Evolutionary conservation across 1,140 invertebrate species (phyloP), one percentile per base, ranked within the genome.

Genomic region (Drosophila nebulosa): DNA sequence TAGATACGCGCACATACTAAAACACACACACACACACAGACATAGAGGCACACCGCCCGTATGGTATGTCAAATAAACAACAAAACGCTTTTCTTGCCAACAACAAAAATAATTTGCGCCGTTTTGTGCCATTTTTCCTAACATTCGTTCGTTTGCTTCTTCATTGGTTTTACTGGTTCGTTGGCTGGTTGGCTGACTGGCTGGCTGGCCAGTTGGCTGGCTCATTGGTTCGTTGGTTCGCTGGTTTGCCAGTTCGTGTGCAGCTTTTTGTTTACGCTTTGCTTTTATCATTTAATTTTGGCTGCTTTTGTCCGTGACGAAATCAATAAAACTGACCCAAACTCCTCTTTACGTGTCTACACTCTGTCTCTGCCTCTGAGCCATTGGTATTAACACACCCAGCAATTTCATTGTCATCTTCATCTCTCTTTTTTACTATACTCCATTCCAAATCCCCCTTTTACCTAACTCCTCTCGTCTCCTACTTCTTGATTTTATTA

Each of bases 241-340:
- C 46, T 52, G 27, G 21, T 36, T 14, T 53, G 39, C 9, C 50
- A 27, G 18, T 50, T 52, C 32, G 56, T 57, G 64, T 46, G 21
- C 12, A 26, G 22, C 36, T 30, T 78, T 78, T 57, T 79, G 70
- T 83, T 78, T 66, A 53, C 58, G 46, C 59, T 60, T 51, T 58
- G 69, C 70, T 78, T 81, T 78, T 69, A 78, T 85, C 81, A 81
- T 81, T 81, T 86, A 88, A 85, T 85, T 85, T 85, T 74, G 74
- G 72, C 57, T 58, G 51, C 69, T 76, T 80, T 60, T 77, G 62
- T 52, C 12, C 36, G 30, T 60, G 22, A 56, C 69, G 65, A 64
- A 81, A 85, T 85, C 81, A 85, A 85, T 85, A 88, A 86, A 78
- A 69, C 50, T 76, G 81, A 72, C 71, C 71, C 67, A 14, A 46